Base-by-base conservation (phyloP, 2,797 vertebrate species). In the Florisuga fusca region DNA sequence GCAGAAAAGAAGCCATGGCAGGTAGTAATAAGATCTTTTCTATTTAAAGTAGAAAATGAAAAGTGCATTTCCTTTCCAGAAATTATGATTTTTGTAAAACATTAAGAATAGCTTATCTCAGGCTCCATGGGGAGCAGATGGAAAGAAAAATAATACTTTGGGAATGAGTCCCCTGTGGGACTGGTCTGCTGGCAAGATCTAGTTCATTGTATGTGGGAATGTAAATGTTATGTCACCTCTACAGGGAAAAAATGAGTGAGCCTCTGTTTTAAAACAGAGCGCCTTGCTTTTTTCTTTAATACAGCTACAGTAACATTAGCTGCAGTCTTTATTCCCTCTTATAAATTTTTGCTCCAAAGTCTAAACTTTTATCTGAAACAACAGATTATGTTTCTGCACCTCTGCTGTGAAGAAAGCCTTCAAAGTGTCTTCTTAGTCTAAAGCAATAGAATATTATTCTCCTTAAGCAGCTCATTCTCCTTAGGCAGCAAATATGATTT, bases 31-130 rank as follows among this genome's bases (percentile, higher is more conserved):
- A 87, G 71, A 79, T n/a, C 61, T 61, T 95, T 68, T 33, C 38
- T 87, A 50, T 85, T 89, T 85, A 77, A 92, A 90, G 86, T 88
- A 84, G 64, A 83, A 81, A 94, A 92, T 77, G 23, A 90, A 94
- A 89, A 89, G 36, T 58, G 17, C 31, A 21, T 93, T 92, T 95
- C 19, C 64, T 93, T 93, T 91, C 75, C 84, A 68, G 74, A 90
- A 90, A 87, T 0, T 0, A 26, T 64, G 81, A 85, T 80, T n/a
- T 18, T 89, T 0, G 0, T 58, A 87, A 67, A 36, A 59, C 17
- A 61, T 74, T 89, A 71, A 77, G 81, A 94, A 92, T 26, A 92
- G 23, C 18, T 92, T 80, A 87, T 51, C 48, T 82, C 78, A 71
- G 93, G 53, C 7, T 87, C 57, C 23, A 15, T 19, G 27, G 23